These are phyloP conservation scores for Labia minor DNA, from an alignment of 2,888 invertebrate species.

Conservation along the genomic window DNA sequence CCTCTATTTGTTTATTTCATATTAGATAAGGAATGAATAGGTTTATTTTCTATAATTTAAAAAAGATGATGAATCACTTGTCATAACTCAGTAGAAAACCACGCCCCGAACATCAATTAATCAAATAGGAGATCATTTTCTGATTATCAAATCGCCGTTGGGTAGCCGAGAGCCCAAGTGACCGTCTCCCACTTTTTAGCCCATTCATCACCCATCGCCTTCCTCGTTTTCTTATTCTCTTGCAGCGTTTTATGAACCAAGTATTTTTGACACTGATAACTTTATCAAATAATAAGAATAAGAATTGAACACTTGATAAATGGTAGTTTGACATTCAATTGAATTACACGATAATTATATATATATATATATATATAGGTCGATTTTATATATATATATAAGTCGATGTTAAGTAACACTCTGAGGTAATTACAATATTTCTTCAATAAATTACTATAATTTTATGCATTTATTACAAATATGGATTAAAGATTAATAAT, in stretches of 20 bases:
- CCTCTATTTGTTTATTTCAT: no score
- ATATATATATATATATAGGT: no score
- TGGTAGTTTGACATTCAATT: not conserved
- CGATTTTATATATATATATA: no score
- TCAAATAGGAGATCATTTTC: constrained; percentile 13
- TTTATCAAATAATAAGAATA: not conserved
- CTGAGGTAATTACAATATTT: not conserved
- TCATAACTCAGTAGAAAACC: not conserved
- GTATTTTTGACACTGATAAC: not conserved
- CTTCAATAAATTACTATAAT: not conserved
- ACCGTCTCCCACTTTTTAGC: not conserved
- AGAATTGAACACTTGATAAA: not conserved
- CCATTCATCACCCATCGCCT: not conserved
- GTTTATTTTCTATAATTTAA: not conserved
- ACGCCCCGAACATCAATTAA: not conserved
- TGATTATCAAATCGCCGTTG: constrained; percentile 1
- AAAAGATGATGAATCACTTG: constrained; percentile 7
- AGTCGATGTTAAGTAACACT: not conserved
- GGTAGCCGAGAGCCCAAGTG: not conserved
- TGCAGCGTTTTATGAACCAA: not conserved
- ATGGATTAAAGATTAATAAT: no score
- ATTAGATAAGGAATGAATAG: no score
- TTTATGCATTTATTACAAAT: no score
- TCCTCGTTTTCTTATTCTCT: not conserved
- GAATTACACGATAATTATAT: not conserved